A percentile compares a stretch with the other conserved stretches of the same genome.
phyloP scores from a whole-genome alignment of 2,113 vertebrate genomes.

The Cyanoramphus novaezelandiae region DNA sequence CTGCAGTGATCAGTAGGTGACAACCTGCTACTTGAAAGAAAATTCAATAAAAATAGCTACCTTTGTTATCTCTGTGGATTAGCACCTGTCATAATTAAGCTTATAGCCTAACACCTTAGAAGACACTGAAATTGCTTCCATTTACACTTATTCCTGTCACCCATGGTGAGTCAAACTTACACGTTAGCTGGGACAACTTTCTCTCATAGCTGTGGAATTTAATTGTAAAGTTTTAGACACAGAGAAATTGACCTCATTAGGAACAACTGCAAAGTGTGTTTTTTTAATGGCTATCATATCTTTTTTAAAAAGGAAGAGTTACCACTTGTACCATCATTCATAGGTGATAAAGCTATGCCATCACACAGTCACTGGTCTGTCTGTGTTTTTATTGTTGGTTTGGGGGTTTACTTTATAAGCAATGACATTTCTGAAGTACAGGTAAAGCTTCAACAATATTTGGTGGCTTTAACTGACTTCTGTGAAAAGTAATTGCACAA shows the following conservation, averaged over 20 bases:
- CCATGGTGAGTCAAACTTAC: neutral
- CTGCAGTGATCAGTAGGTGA: neutral
- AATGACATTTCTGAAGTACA: neutral
- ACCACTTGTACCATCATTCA: neutral
- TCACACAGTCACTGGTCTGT: neutral
- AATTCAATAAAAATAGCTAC: neutral
- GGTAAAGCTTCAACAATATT: neutral
- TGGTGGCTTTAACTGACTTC: neutral
- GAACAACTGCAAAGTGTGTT: neutral
- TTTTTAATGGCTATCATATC: neutral
- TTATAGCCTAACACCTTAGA: neutral
- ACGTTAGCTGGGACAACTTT: neutral
- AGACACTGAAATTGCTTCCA: neutral
- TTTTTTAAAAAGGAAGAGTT: neutral
- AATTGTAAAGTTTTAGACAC: neutral
- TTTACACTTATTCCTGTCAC: neutral
- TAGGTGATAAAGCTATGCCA: neutral
- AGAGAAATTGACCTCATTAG: neutral
- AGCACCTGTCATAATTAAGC: neutral
- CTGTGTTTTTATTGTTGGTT: neutral
- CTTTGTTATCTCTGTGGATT: neutral
- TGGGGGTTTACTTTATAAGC: neutral
- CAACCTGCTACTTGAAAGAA: neutral
- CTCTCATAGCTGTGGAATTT: neutral
- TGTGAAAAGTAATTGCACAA: neutral